phyloP scores from a whole-genome alignment of 2,797 vertebrate species.

The Xerus rutilus region DNA sequence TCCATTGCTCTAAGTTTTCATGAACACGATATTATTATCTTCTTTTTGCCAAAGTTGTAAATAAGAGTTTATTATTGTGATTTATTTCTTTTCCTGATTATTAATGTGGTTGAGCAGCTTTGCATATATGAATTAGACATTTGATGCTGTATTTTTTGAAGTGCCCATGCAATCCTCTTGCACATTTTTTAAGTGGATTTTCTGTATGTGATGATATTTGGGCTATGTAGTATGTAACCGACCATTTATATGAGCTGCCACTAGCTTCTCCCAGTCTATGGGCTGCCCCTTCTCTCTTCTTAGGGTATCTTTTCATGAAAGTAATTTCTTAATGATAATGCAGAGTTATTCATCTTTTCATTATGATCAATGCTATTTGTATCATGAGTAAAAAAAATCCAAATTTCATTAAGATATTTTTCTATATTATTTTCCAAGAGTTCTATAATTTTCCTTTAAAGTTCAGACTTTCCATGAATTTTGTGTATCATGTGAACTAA shows the following conservation, averaged over 20 bases:
- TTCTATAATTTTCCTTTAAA: not conserved
- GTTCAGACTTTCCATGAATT: not conserved
- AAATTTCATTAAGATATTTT: not conserved
- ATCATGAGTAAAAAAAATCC: not conserved
- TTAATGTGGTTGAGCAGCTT: not conserved
- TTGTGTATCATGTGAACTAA: not conserved
- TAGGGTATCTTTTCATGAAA: not conserved
- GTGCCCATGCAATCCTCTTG: not conserved
- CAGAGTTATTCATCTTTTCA: not conserved
- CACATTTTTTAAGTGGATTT: not conserved
- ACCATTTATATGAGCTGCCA: not conserved
- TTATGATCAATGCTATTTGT: not conserved
- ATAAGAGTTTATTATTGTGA: not conserved
- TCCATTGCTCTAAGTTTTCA: not conserved
- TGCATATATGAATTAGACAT: too few species aligned
- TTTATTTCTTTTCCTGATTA: not conserved
- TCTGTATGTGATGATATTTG: not conserved
- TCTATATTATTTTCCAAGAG: not conserved
- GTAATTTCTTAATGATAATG: not conserved
- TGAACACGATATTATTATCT: not conserved
- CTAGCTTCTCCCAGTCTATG: not conserved
- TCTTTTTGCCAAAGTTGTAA: not conserved
- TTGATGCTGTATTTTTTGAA: not conserved
- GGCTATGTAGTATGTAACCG: not conserved
- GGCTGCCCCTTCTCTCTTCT: not conserved